Base-by-base conservation (phyloP, 2,888 invertebrate genomes). In the Eilema sororculum region DNA sequence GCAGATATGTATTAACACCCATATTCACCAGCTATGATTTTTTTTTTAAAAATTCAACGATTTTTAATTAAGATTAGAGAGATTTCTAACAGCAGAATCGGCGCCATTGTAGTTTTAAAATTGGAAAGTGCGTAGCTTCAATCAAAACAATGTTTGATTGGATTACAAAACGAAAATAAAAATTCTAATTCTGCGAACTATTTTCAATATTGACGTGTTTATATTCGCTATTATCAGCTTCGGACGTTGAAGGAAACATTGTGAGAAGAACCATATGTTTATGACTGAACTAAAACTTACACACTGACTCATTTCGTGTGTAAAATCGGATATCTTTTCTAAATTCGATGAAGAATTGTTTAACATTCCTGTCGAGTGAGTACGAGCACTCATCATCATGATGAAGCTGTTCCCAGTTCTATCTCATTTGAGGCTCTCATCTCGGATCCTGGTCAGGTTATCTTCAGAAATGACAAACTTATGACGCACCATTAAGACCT, bases 161-260 rank as follows among this genome's bases (percentile, higher is more conserved):
- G 25, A 52, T 64, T 24, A 64, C 41, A 64, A 41, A 64, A 28
- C 46, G 41, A 64, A 64, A 64, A 37, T 37, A 62, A 64, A 64
- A 37, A 20, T 9, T 52, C 46, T 46, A 52, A 46, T 52, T 64
- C 46, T 64, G 4, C 46, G 41, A 41, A 64, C 64, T 64, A 46
- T 64, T 64, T 52, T 46, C 46, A 64, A 64, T 46, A 46, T 52
- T 46, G 64, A 64, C 64, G 52, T 64, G 64, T 64, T 64, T 65
- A 65, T 65, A 28, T 28, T 60, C 30, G 20, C 28, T 65, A 56
- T 56, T 52, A 65, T 65, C 65, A 65, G 65, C 46, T 56, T 65
- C 20, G 28, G 28, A 65, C 24, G 64, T 37, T 58, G 59, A 66
- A 66, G 58, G 66, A 66, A 66, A 59, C 58, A 46, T 57, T 12